Percentiles rank a stretch among this genome's conserved stretches.
phyloP scores from a whole-genome alignment of 2,888 invertebrate species.

The Zelleria hepariella region DNA sequence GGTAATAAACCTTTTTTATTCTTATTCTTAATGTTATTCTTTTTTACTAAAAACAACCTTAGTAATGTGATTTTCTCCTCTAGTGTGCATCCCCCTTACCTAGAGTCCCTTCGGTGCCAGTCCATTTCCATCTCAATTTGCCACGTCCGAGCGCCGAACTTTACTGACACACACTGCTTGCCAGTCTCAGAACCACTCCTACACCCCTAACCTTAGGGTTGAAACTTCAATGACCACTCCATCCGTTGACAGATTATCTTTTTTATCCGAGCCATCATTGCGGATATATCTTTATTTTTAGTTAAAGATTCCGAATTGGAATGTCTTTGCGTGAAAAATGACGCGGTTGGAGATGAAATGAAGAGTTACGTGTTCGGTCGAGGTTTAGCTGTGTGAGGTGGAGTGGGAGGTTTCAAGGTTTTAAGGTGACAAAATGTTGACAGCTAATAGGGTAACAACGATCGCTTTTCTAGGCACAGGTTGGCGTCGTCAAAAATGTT shows the following conservation, averaged over 20 bases:
- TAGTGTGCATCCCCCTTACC: not conserved
- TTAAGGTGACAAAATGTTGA: no score
- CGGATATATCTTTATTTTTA: conserved; percentile 2
- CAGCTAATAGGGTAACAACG: no score
- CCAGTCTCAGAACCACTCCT: not conserved
- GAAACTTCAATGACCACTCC: not conserved
- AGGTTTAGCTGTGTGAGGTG: no score
- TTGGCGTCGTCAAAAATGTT: no score
- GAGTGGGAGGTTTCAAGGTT: no score
- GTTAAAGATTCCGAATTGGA: conserved; percentile 2
- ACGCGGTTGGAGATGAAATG: not conserved
- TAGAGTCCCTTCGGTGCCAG: conserved; percentile 8
- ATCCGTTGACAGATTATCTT: not conserved
- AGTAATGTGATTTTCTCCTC: not conserved
- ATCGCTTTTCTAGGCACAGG: no score
- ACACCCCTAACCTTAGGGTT: not conserved
- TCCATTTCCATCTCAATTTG: conserved; percentile 13
- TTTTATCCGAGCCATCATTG: conserved; percentile 3
- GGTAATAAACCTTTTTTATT: no score
- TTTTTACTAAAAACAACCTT: not conserved
- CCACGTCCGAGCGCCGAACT: conserved; percentile 8
- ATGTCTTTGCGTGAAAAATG: not conserved
- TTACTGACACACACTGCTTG: not conserved
- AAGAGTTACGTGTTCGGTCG: not conserved
- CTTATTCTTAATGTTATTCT: no score